Evolutionary conservation across 2,888 invertebrate species (phyloP).

Genomic region (Pyrrhia umbra): DNA sequence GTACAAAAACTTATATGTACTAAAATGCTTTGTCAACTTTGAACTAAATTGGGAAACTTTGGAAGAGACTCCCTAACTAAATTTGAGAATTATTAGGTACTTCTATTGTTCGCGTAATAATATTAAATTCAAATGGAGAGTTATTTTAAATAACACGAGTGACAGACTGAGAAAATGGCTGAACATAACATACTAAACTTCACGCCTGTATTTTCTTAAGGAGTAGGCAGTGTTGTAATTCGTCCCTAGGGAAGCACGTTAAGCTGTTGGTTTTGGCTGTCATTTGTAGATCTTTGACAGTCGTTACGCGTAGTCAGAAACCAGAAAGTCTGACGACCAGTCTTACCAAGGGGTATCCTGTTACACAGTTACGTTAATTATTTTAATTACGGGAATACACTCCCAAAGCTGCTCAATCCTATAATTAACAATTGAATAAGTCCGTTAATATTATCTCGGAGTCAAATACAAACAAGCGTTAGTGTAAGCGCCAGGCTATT

Average conservation of each 20-base stretch:
- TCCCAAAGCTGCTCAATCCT: neutral
- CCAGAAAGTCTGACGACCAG: too few species aligned
- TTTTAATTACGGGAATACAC: too few species aligned
- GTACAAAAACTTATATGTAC: slow-evolving; percentile 6
- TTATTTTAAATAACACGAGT: slow-evolving; percentile 14
- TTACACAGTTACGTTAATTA: too few species aligned
- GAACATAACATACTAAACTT: too few species aligned
- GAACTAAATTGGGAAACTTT: slow-evolving; percentile 41
- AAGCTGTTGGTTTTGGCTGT: too few species aligned
- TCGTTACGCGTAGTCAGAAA: too few species aligned
- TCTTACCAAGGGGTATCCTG: too few species aligned
- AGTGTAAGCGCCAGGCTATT: neutral
- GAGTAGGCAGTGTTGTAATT: too few species aligned
- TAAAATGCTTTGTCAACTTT: slow-evolving; percentile 35
- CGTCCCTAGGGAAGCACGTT: too few species aligned
- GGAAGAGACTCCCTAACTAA: slow-evolving; percentile 22
- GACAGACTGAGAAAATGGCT: neutral
- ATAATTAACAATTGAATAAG: neutral
- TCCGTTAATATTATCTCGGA: neutral
- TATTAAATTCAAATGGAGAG: slow-evolving; percentile 17
- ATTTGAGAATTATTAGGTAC: slow-evolving; percentile 24
- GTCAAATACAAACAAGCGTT: neutral
- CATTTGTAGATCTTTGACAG: too few species aligned
- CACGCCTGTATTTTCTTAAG: too few species aligned
- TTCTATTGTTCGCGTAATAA: slow-evolving; percentile 15